Evolutionary conservation across 2,888 invertebrate genomes (phyloP).

Genomic region (Trisateles emortualis): DNA sequence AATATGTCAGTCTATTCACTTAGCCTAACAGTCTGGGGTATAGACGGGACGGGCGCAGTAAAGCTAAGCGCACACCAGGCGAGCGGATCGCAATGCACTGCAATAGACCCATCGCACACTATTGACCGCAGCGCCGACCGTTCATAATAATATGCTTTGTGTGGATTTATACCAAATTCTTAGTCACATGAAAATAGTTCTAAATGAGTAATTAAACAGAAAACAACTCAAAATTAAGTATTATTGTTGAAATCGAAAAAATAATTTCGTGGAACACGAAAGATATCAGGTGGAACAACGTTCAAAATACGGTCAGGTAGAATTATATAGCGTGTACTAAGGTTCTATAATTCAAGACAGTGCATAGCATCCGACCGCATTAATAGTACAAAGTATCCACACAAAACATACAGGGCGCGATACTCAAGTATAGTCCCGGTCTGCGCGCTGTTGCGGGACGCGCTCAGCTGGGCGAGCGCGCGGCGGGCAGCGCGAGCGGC

Average conservation of each 20-base stretch:
- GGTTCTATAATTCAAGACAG: background rate
- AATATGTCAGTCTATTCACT: conserved; percentile 84
- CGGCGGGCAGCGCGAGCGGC: conserved; percentile 23
- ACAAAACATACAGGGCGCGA: conserved; percentile 21
- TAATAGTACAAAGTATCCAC: conserved; percentile 10
- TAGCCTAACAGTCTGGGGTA: conserved; percentile 80
- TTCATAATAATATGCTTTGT: conserved; percentile 13
- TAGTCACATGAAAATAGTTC: background rate
- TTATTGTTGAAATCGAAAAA: background rate
- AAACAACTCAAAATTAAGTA: background rate
- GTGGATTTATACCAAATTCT: conserved; percentile 8
- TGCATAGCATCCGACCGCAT: background rate
- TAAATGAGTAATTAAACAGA: background rate
- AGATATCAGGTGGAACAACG: background rate
- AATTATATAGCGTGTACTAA: background rate
- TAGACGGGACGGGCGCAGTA: conserved; percentile 60
- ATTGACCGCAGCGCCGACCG: conserved; percentile 23
- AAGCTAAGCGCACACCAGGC: conserved; percentile 32
- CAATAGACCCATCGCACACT: conserved; percentile 22
- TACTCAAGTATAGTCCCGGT: conserved; percentile 24
- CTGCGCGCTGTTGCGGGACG: conserved; percentile 22
- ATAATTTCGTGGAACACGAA: background rate
- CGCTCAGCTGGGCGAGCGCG: conserved; percentile 67
- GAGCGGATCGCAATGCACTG: conserved; percentile 27
- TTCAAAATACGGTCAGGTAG: background rate